phyloP scores from a whole-genome alignment of 1,140 invertebrate genomes.

The Onthophagus taurus region DNA sequence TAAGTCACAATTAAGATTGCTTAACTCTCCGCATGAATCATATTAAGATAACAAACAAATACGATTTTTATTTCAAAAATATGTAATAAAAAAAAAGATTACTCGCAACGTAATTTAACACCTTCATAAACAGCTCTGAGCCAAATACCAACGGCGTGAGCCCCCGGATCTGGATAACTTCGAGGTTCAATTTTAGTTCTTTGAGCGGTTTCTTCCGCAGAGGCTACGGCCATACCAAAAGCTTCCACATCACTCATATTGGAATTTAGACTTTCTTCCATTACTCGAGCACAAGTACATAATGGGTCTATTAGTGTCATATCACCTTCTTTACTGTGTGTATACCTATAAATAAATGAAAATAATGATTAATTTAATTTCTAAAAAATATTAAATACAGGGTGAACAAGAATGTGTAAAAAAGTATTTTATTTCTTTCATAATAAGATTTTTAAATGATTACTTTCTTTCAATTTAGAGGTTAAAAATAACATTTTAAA shows the following conservation, averaged over 20 bases:
- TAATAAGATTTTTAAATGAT: too few species aligned
- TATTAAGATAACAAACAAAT: not conserved
- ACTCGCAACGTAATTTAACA: conserved; percentile 30
- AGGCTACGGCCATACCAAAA: conserved; percentile 41
- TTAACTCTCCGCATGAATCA: too few species aligned
- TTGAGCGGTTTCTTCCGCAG: conserved; percentile 41
- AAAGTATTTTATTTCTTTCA: too few species aligned
- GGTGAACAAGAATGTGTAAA: not conserved
- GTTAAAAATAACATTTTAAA: too few species aligned
- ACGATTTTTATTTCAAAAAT: not conserved
- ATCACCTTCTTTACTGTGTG: conserved; percentile 43
- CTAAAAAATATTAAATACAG: not conserved
- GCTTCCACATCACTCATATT: conserved; percentile 30
- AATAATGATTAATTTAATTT: not conserved
- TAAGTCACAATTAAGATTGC: too few species aligned
- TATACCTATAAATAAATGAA: conserved; percentile 37
- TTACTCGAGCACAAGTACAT: conserved; percentile 28
- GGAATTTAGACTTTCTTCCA: conserved; percentile 23
- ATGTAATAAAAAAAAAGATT: not conserved
- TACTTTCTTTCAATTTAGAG: too few species aligned
- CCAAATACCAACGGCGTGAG: conserved; percentile 50
- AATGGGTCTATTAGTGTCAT: conserved; percentile 50
- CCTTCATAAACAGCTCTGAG: conserved; percentile 45
- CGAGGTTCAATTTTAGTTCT: conserved; percentile 17
- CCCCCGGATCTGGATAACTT: conserved; percentile 46